These are phyloP conservation scores for Erpetoichthys calabaricus DNA, from an alignment of 2,797 vertebrate species.

Conservation along the genomic window DNA sequence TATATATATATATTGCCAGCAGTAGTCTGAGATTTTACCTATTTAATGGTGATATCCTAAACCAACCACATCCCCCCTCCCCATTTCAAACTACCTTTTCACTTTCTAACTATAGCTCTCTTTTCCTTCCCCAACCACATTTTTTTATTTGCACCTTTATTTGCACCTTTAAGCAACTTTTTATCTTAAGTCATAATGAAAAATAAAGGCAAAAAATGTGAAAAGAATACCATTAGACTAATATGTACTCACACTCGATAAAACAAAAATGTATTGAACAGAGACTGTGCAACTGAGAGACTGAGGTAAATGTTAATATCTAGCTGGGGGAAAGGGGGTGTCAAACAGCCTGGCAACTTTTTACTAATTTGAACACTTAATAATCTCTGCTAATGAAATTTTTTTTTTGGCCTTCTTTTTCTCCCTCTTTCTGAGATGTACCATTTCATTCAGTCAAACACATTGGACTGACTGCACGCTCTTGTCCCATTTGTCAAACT, in stretches of 20 bases:
- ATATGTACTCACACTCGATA: slow-evolving; percentile 78
- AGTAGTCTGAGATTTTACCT: slow-evolving; percentile 30
- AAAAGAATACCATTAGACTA: slow-evolving; percentile 55
- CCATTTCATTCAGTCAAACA: background rate
- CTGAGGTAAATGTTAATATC: slow-evolving; percentile 80
- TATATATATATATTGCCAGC: too few species aligned
- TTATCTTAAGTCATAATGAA: slow-evolving; percentile 7
- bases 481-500: too few species aligned
- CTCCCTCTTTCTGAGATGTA: background rate
- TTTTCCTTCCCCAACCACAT: slow-evolving; percentile 41
- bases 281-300: slow-evolving; percentile 77
- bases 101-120: slow-evolving; percentile 36
- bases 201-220: slow-evolving; percentile 46
- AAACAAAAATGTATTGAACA: slow-evolving; percentile 76
- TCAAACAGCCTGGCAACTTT: background rate
- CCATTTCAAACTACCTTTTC: slow-evolving; percentile 19
- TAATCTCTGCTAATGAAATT: background rate
- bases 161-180: slow-evolving; percentile 12
- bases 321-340: slow-evolving; percentile 33
- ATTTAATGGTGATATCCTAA: slow-evolving; percentile 25
- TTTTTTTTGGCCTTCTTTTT: background rate
- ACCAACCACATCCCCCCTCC: slow-evolving; percentile 28
- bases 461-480: too few species aligned
- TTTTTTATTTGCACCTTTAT: slow-evolving; percentile 46
- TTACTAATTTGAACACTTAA: background rate